Conservation (phyloP, 2,888 invertebrate species). For the Rhabditoides inermis region DNA sequence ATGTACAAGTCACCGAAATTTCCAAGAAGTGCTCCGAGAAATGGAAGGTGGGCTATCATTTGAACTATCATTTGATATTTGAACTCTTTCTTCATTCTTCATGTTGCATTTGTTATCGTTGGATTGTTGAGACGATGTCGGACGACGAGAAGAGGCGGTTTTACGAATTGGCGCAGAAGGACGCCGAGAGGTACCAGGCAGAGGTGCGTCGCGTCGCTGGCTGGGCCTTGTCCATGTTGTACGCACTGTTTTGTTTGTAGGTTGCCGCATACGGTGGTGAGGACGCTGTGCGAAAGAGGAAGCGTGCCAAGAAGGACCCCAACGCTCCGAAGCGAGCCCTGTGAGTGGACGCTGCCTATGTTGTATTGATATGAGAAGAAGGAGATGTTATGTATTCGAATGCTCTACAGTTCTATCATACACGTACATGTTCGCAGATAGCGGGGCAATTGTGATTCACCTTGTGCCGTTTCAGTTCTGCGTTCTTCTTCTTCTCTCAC, state of each 20-base stretch:
- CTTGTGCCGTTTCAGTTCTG: conserved; percentile 66
- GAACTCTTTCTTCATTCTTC: conserved; percentile 4
- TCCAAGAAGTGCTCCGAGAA: conserved; percentile 95
- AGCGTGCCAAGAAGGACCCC: conserved; percentile 83
- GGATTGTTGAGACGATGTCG: conserved; percentile 73
- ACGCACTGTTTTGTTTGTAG: conserved; percentile 10
- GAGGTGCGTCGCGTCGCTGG: conserved; percentile 28
- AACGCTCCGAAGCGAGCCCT: conserved; percentile 97
- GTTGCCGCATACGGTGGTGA: conserved; percentile 50
- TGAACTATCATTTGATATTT: background rate
- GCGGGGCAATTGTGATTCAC: background rate
- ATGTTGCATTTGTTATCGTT: background rate
- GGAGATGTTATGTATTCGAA: background rate
- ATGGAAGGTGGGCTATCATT: conserved; percentile 75
- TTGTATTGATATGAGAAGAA: conserved; percentile 1
- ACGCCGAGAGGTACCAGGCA: conserved; percentile 76
- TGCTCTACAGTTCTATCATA: too few relatives aligned
- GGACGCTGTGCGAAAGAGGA: conserved; percentile 59
- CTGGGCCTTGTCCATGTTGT: too few relatives aligned
- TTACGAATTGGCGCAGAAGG: conserved; percentile 95
- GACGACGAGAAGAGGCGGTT: conserved; percentile 95
- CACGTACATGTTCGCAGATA: background rate
- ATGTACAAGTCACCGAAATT: conserved; percentile 92
- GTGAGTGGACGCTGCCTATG: conserved; percentile 63
- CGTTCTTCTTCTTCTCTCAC: conserved; percentile 98